phyloP scores from a whole-genome alignment of 2,888 invertebrate species.

The Ochlodes sylvanus region DNA sequence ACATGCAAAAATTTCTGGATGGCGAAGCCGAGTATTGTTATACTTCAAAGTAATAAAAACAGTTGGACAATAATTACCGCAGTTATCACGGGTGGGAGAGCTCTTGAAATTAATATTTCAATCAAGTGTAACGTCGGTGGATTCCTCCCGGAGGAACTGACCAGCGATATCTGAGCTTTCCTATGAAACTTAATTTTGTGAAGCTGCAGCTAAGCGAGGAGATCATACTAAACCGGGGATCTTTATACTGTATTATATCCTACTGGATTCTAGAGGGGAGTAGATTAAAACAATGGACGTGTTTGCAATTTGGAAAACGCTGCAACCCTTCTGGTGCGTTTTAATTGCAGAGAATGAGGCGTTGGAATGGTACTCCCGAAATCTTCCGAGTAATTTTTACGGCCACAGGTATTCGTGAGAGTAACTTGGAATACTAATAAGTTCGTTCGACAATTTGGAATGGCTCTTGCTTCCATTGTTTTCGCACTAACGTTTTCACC shows the following conservation, averaged over 20 bases:
- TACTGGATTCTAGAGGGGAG: constrained; percentile 63
- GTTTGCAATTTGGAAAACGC: constrained; percentile 78
- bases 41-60: constrained; percentile 33
- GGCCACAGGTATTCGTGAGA: constrained; percentile 52
- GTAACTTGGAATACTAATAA: constrained; percentile 64
- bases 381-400: constrained; percentile 65
- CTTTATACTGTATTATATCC: constrained; percentile 67
- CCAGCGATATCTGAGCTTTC: constrained; percentile 55
- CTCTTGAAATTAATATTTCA: constrained; percentile 74
- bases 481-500: constrained; percentile 3
- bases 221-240: constrained; percentile 59
- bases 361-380: constrained; percentile 57
- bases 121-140: constrained; percentile 65
- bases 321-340: constrained; percentile 82
- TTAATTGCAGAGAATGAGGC: constrained; percentile 76
- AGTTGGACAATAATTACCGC: constrained; percentile 46
- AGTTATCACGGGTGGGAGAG: constrained; percentile 49
- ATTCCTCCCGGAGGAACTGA: constrained; percentile 54
- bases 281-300: constrained; percentile 83
- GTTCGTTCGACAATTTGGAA: constrained; percentile 23
- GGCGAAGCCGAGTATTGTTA: constrained; percentile 14
- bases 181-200: constrained; percentile 1
- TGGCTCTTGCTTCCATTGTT: not conserved
- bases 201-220: constrained; percentile 40
- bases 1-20: constrained; percentile 13